Percentiles rank a stretch among this genome's conserved stretches.
phyloP scores from a whole-genome alignment of 2,888 invertebrate species.

The Thera obeliscata region DNA sequence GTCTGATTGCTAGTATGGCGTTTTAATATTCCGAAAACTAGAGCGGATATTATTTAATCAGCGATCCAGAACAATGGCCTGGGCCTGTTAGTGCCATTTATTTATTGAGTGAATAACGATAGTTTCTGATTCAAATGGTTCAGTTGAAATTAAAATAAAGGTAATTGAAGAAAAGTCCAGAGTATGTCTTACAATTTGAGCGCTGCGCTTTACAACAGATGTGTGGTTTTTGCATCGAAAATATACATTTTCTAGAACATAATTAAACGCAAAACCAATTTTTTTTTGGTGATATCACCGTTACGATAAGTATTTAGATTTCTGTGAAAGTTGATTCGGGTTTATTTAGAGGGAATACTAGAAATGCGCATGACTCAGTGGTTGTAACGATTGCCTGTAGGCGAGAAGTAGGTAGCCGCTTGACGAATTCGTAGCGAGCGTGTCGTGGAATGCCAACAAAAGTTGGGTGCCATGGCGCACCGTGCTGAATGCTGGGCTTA shows the following conservation, averaged over 20 bases:
- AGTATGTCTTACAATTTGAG: not conserved
- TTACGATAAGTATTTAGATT: slow-evolving; percentile 22
- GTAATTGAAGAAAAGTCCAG: not conserved
- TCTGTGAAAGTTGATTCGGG: slow-evolving; percentile 30
- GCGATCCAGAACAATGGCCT: slow-evolving; percentile 31
- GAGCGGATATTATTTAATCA: slow-evolving; percentile 41
- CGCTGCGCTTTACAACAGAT: not conserved
- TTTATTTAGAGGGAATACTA: slow-evolving; percentile 32
- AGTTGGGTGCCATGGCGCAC: slow-evolving; percentile 39
- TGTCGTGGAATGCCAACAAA: slow-evolving; percentile 55
- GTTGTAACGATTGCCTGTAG: slow-evolving; percentile 36
- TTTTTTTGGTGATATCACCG: slow-evolving; percentile 19
- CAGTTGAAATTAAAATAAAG: not conserved
- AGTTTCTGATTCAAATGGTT: slow-evolving; percentile 7
- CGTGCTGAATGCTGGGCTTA: slow-evolving; percentile 49
- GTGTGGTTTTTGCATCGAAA: not conserved
- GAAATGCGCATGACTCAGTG: slow-evolving; percentile 47
- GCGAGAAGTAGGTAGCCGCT: slow-evolving; percentile 42
- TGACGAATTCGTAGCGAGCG: slow-evolving; percentile 45
- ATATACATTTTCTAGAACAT: slow-evolving; percentile 10
- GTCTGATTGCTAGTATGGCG: slow-evolving; percentile 23
- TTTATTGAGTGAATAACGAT: slow-evolving; percentile 3
- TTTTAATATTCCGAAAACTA: slow-evolving; percentile 35
- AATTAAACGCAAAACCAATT: slow-evolving; percentile 5
- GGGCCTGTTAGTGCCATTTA: slow-evolving; percentile 1